Evolutionary conservation across 2,113 vertebrate species (phyloP).

Genomic region (Bufo bufo): DNA sequence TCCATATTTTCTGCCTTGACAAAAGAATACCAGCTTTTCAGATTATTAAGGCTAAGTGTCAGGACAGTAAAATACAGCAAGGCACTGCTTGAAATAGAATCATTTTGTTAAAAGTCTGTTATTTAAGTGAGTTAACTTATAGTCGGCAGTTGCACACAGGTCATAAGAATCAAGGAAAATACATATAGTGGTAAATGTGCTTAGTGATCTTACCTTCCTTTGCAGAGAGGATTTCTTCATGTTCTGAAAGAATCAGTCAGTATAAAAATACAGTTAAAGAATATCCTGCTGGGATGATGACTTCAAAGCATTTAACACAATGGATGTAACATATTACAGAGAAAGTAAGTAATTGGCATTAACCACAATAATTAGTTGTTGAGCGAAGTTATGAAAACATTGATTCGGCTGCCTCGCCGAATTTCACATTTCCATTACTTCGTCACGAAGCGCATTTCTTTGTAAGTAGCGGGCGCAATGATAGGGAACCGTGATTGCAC

Average conservation of each 20-base stretch:
- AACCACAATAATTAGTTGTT: too few species aligned
- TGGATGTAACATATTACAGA: background rate
- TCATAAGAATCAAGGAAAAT: background rate
- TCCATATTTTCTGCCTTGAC: background rate
- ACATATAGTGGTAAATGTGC: background rate
- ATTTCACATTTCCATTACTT: too few species aligned
- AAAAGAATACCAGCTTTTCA: slow-evolving; percentile 13
- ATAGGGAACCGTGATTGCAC: too few species aligned
- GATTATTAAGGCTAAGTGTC: slow-evolving; percentile 7
- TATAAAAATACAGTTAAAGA: background rate
- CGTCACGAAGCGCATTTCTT: too few species aligned
- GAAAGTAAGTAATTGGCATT: background rate
- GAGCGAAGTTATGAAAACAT: too few species aligned
- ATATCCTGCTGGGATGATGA: background rate
- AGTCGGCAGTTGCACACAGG: background rate
- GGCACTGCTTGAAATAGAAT: background rate
- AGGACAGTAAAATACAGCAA: slow-evolving; percentile 7
- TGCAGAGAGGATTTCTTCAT: slow-evolving; percentile 58
- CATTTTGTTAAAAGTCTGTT: slow-evolving; percentile 16
- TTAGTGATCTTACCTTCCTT: slow-evolving; percentile 60
- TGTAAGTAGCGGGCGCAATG: too few species aligned
- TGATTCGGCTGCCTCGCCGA: too few species aligned
- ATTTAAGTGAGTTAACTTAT: slow-evolving; percentile 1
- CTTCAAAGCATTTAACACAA: background rate
- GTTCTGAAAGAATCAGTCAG: slow-evolving; percentile 51